These are phyloP conservation scores for Ctenicera cuprea DNA, from an alignment of 2,888 invertebrate genomes.

Conservation along the genomic window DNA sequence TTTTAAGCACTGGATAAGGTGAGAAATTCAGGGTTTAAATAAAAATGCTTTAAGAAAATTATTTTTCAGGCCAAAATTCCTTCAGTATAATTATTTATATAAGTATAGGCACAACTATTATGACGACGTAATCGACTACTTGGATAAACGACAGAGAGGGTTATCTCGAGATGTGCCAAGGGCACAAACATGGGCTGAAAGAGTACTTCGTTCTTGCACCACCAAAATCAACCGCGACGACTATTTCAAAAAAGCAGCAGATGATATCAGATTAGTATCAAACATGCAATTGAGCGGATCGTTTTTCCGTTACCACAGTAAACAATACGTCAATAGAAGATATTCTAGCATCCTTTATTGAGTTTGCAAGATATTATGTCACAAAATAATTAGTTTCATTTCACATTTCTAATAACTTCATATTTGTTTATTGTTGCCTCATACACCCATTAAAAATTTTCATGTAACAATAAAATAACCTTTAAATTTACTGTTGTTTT, in stretches of 20 bases:
- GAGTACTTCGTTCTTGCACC: conserved; percentile 83
- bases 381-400: conserved; percentile 68
- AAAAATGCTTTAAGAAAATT: not conserved
- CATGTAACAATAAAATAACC: conserved; percentile 3
- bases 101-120: conserved; percentile 92
- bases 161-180: conserved; percentile 80
- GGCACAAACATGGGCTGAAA: conserved; percentile 91
- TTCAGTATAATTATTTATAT: conserved; percentile 88
- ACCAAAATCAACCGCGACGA: conserved; percentile 69
- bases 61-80: conserved; percentile 81
- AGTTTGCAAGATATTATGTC: conserved; percentile 28
- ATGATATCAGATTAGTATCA: conserved; percentile 74
- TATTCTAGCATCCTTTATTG: conserved; percentile 73
- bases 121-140: conserved; percentile 88
- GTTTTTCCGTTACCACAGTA: conserved; percentile 84
- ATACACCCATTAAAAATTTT: conserved; percentile 1
- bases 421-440: not conserved
- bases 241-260: conserved; percentile 60
- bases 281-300: conserved; percentile 80
- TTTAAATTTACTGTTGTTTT: conserved; percentile 23
- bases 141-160: conserved; percentile 85
- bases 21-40: conserved; percentile 51
- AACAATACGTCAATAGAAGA: conserved; percentile 84
- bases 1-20: conserved; percentile 90
- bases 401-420: not conserved